Evolutionary conservation across 2,113 vertebrate genomes (phyloP).

Genomic region (Mixornis gularis): DNA sequence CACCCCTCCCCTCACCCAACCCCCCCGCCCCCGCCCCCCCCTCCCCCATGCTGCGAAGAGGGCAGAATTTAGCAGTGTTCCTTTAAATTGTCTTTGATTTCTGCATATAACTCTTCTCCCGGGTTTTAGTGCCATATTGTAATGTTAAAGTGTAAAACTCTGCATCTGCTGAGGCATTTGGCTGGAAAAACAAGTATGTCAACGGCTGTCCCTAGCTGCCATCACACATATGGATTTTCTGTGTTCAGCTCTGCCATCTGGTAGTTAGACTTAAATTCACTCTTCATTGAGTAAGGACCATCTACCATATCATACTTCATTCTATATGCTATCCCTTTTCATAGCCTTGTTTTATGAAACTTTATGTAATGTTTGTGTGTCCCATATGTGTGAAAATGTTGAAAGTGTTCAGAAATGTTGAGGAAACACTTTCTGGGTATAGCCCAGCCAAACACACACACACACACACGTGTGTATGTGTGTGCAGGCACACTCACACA

Average conservation of each 20-base stretch:
- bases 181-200: slow-evolving; percentile 76
- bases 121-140: slow-evolving; percentile 75
- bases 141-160: slow-evolving; percentile 76
- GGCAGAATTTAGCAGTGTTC: slow-evolving; percentile 27
- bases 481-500: no score
- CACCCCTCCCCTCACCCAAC: no score
- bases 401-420: slow-evolving; percentile 5
- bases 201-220: slow-evolving; percentile 68
- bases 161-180: slow-evolving; percentile 78
- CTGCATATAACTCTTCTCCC: slow-evolving; percentile 56
- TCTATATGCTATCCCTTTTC: slow-evolving; percentile 46
- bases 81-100: slow-evolving; percentile 70
- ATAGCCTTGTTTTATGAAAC: slow-evolving; percentile 20
- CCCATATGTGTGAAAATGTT: not conserved
- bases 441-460: not conserved
- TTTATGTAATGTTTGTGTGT: slow-evolving; percentile 3
- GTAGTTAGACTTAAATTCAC: slow-evolving; percentile 67
- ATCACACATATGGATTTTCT: slow-evolving; percentile 77
- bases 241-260: slow-evolving; percentile 76
- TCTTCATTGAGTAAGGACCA: slow-evolving; percentile 72
- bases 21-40: no score
- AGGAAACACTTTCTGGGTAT: not conserved
- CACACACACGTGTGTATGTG: not conserved
- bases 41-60: not conserved
- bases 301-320: slow-evolving; percentile 60